Evolutionary conservation across 1,140 invertebrate genomes (phyloP).

Genomic region (Drosophila sproati): DNA sequence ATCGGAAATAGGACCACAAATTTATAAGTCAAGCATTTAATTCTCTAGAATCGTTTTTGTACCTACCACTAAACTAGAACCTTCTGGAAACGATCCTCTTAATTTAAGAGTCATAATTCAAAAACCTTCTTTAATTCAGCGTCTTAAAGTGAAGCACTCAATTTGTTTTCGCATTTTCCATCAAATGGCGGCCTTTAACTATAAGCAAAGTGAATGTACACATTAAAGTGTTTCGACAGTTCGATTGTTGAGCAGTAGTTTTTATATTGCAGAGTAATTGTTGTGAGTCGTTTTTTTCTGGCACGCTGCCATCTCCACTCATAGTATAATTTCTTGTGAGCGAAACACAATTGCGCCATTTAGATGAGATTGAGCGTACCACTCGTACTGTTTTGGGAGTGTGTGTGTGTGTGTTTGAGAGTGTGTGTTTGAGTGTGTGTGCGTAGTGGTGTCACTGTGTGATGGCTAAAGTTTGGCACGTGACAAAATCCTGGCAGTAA

Average conservation of each 20-base stretch:
- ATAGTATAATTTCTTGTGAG: constrained; percentile 71
- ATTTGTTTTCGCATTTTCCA: too few species aligned
- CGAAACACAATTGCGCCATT: constrained; percentile 77
- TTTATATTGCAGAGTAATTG: neutral
- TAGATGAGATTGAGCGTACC: constrained; percentile 61
- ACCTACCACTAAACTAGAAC: too few species aligned
- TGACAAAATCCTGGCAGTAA: constrained; percentile 64
- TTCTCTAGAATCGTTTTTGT: too few species aligned
- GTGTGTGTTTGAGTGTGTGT: constrained; percentile 4
- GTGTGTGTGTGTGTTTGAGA: neutral
- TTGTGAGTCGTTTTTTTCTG: neutral
- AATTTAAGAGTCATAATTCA: too few species aligned
- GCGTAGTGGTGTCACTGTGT: constrained; percentile 14
- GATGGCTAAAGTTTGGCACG: constrained; percentile 71
- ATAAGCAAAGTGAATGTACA: neutral
- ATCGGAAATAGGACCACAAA: too few species aligned
- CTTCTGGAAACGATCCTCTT: too few species aligned
- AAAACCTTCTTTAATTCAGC: too few species aligned
- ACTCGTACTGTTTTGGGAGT: neutral
- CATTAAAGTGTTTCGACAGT: neutral
- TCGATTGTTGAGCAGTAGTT: neutral
- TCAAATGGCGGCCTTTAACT: neutral
- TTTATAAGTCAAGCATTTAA: too few species aligned
- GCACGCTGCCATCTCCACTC: constrained; percentile 42
- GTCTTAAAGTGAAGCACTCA: neutral